Conservation (phyloP, 2,888 invertebrate species). For the Nomada lathburiana region DNA sequence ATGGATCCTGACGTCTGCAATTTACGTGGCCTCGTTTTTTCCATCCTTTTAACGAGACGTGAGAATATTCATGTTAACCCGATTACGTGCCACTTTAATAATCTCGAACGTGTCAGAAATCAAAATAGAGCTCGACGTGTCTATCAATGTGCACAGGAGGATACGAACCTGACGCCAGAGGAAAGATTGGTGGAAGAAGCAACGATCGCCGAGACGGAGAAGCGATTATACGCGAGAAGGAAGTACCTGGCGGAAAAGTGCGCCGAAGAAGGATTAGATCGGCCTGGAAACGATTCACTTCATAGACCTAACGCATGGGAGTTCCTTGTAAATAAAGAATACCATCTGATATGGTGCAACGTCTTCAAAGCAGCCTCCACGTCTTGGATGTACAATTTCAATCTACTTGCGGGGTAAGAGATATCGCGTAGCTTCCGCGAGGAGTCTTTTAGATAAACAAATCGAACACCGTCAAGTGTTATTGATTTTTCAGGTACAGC, state of each 20-base stretch:
- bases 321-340: slow-evolving; percentile 92
- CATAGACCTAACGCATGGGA: slow-evolving; percentile 94
- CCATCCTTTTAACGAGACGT: not conserved
- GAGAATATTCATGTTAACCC: not conserved
- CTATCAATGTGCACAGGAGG: slow-evolving; percentile 71
- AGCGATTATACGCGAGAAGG: slow-evolving; percentile 87
- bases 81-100: not conserved
- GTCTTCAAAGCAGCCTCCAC: slow-evolving; percentile 93
- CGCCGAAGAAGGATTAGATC: slow-evolving; percentile 87
- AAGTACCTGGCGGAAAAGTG: slow-evolving; percentile 87
- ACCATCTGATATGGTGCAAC: slow-evolving; percentile 93
- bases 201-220: slow-evolving; percentile 87
- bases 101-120: not conserved
- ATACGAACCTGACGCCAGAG: slow-evolving; percentile 78
- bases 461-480: not conserved
- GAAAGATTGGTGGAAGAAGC: slow-evolving; percentile 83
- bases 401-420: slow-evolving; percentile 90
- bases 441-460: not conserved
- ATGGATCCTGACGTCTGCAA: not conserved
- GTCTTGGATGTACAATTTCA: slow-evolving; percentile 97
- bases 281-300: slow-evolving; percentile 86
- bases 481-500: slow-evolving; percentile 86
- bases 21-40: not conserved
- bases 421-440: not conserved
- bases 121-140: not conserved